Evolutionary conservation across 2,797 vertebrate species (phyloP).

Genomic region (Parambassis ranga): DNA sequence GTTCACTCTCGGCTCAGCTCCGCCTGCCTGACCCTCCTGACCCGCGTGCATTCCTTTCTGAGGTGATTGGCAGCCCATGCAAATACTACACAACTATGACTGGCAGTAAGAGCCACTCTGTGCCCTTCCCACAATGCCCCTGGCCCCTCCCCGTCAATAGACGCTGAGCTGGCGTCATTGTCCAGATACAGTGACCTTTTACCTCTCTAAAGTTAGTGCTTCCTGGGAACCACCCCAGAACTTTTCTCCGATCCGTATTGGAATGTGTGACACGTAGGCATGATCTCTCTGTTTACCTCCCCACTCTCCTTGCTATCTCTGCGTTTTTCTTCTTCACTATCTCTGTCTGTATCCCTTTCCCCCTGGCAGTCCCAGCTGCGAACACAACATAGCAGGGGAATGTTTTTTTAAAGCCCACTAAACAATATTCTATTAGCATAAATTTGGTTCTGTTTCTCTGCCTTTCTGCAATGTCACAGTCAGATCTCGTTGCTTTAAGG

Average conservation of each 20-base stretch:
- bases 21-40: conserved; percentile 79
- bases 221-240: conserved; percentile 81
- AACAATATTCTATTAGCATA: conserved; percentile 83
- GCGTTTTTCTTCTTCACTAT: conserved; percentile 54
- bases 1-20: conserved; percentile 75
- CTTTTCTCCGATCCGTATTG: conserved; percentile 78
- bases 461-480: conserved; percentile 75
- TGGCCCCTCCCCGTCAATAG: conserved; percentile 85
- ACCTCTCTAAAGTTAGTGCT: conserved; percentile 79
- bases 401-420: conserved; percentile 66
- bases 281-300: conserved; percentile 72
- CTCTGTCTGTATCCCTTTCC: conserved; percentile 62
- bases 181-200: conserved; percentile 87
- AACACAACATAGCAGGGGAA: conserved; percentile 55
- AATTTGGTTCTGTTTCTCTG: conserved; percentile 71
- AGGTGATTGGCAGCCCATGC: conserved; percentile 86
- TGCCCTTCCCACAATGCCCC: conserved; percentile 86
- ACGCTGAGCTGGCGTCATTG: conserved; percentile 84
- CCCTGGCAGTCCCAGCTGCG: conserved; percentile 69
- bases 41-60: conserved; percentile 81
- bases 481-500: conserved; percentile 73
- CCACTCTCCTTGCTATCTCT: conserved; percentile 54
- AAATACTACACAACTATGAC: conserved; percentile 79
- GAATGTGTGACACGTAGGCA: conserved; percentile 80
- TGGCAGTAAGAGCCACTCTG: conserved; percentile 81